These are phyloP conservation scores for Tricholaema leucomelas DNA, from an alignment of 2,113 vertebrate genomes.

Conservation along the genomic window DNA sequence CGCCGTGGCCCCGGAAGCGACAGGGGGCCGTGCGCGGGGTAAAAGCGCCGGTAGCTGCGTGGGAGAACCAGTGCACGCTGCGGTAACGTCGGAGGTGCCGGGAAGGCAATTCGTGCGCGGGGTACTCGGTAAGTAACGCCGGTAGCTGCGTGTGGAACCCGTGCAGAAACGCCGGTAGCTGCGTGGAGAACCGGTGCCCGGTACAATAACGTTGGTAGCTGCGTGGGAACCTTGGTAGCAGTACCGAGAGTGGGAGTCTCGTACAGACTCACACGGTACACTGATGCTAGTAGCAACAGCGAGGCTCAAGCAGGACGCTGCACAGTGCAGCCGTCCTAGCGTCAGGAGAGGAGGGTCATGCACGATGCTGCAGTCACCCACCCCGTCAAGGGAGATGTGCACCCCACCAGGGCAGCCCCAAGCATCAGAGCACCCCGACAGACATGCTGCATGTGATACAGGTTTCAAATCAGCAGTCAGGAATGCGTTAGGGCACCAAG, in stretches of 20 bases:
- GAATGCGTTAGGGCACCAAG: not conserved
- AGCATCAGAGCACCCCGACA: not conserved
- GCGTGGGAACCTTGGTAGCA: not conserved
- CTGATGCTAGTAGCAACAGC: not conserved
- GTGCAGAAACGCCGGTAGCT: not conserved
- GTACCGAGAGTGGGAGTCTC: too few relatives aligned
- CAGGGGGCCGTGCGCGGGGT: not conserved
- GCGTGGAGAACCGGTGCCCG: too few relatives aligned
- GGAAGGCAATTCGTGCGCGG: not conserved
- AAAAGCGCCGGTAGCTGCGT: too few relatives aligned
- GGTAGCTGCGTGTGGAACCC: not conserved
- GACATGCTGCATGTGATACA: not conserved
- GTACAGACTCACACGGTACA: too few relatives aligned
- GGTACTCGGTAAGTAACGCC: not conserved
- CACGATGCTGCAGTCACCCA: not conserved
- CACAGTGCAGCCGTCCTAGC: too few relatives aligned
- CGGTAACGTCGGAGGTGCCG: not conserved
- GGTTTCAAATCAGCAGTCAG: fast-evolving
- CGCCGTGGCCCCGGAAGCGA: not conserved
- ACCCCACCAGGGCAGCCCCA: not conserved
- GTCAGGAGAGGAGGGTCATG: too few relatives aligned
- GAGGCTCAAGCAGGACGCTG: not conserved
- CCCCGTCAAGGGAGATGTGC: fast-evolving
- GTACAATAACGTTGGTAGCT: not conserved
- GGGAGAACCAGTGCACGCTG: not conserved